phyloP scores from a whole-genome alignment of 2,797 vertebrate genomes.

The Podarcis lilfordi region DNA sequence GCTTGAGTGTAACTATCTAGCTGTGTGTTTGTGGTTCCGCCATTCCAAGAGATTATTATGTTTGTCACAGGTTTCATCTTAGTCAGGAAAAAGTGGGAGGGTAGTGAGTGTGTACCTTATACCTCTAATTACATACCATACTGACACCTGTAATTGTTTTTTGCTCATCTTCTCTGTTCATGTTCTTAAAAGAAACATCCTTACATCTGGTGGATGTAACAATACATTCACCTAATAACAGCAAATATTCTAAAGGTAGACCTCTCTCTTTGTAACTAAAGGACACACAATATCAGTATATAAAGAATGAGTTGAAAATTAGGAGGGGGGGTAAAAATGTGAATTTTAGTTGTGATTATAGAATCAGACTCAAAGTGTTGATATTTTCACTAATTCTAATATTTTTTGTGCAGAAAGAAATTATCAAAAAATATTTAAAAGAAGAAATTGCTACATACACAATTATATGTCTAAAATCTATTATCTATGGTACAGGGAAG shows the following conservation, averaged over 20 bases:
- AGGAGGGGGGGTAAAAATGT: no score
- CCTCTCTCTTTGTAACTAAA: background rate
- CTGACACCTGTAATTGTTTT: background rate
- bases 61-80: background rate
- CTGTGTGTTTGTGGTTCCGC: background rate
- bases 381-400: background rate
- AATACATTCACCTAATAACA: background rate
- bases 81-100: background rate
- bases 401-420: slow-evolving; percentile 22
- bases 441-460: background rate
- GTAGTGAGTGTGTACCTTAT: background rate
- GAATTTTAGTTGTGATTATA: background rate
- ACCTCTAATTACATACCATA: background rate
- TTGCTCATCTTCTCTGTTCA: background rate
- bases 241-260: background rate
- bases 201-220: background rate
- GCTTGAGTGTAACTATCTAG: background rate
- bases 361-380: no score
- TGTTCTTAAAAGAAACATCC: background rate
- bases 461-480: background rate
- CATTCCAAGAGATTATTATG: background rate
- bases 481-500: background rate
- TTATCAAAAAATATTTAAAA: background rate
- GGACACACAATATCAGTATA: no score
- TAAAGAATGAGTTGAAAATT: slow-evolving; percentile 1